These are phyloP conservation scores for Drosophila kanapiae DNA, from an alignment of 1,140 invertebrate genomes.

Conservation along the genomic window DNA sequence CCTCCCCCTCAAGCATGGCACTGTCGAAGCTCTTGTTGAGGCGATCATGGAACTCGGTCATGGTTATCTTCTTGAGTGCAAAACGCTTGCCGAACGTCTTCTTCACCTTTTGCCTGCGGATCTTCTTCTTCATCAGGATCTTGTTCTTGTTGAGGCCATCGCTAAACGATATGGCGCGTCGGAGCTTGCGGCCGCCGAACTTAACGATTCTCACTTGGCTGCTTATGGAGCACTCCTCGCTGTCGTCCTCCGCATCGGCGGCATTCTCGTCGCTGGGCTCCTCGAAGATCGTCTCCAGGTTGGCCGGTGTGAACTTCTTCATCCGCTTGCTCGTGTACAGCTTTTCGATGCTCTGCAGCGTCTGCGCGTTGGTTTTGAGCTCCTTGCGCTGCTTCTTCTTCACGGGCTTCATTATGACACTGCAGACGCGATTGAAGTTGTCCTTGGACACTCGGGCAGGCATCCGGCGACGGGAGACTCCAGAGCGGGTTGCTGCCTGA, in stretches of 20 bases:
- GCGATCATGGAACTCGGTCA: conserved; percentile 75
- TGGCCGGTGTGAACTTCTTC: conserved; percentile 74
- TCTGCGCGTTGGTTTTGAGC: conserved; percentile 60
- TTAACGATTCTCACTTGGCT: conserved; percentile 67
- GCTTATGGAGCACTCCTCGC: conserved; percentile 61
- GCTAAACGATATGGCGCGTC: conserved; percentile 67
- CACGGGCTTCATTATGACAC: conserved; percentile 67
- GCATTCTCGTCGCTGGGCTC: conserved; percentile 73
- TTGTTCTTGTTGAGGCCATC: conserved; percentile 80
- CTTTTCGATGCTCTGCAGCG: conserved; percentile 76
- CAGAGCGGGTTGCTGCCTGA: conserved; percentile 30
- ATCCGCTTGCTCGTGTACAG: conserved; percentile 72
- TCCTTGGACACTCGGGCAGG: conserved; percentile 71
- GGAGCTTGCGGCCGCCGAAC: conserved; percentile 65
- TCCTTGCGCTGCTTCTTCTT: conserved; percentile 66
- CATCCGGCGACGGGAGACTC: conserved; percentile 66
- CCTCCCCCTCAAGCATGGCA: conserved; percentile 68
- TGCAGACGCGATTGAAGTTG: conserved; percentile 70
- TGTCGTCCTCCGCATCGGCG: conserved; percentile 64
- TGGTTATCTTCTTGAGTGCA: conserved; percentile 70
- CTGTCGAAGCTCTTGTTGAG: conserved; percentile 77
- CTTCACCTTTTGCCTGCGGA: conserved; percentile 74
- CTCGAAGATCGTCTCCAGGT: conserved; percentile 80
- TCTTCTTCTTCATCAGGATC: conserved; percentile 61
- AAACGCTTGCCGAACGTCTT: conserved; percentile 75